A percentile compares a stretch with the other conserved stretches of the same genome.
These are phyloP conservation scores for Avahi laniger DNA, from an alignment of 2,797 vertebrate species.

Conservation along the genomic window DNA sequence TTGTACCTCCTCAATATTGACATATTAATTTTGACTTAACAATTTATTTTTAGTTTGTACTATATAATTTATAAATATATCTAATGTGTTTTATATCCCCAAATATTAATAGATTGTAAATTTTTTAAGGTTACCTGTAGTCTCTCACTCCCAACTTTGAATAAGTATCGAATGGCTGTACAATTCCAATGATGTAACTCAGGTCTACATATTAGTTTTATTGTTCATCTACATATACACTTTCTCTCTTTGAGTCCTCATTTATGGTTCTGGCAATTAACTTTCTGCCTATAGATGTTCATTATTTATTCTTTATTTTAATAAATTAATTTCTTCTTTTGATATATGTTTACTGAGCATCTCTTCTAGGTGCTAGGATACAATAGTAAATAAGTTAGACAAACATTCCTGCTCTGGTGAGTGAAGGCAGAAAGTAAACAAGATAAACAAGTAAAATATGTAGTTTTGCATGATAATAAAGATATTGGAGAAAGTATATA, in stretches of 20 bases:
- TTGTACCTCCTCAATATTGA: not conserved
- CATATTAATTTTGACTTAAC: not conserved
- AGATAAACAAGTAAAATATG: not conserved
- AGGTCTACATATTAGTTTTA: not conserved
- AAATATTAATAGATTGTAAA: not conserved
- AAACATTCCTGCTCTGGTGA: not conserved
- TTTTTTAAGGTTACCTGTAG: not conserved
- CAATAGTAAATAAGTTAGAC: not conserved
- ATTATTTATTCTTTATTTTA: conserved; percentile 21
- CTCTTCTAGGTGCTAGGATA: not conserved
- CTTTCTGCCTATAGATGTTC: not conserved
- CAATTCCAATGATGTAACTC: not conserved
- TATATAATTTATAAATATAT: not conserved
- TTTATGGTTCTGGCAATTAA: not conserved
- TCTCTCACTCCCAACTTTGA: not conserved
- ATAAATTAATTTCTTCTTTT: not conserved
- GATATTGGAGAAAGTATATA: not conserved
- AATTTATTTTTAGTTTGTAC: not conserved
- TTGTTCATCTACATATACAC: not conserved
- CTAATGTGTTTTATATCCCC: not conserved
- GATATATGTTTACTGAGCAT: not conserved
- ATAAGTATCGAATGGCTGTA: not conserved
- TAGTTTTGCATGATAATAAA: not conserved
- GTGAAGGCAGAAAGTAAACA: not conserved
- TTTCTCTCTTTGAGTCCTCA: not conserved